These are phyloP conservation scores for Monopis laevigella DNA, from an alignment of 2,888 invertebrate species.

Conservation along the genomic window DNA sequence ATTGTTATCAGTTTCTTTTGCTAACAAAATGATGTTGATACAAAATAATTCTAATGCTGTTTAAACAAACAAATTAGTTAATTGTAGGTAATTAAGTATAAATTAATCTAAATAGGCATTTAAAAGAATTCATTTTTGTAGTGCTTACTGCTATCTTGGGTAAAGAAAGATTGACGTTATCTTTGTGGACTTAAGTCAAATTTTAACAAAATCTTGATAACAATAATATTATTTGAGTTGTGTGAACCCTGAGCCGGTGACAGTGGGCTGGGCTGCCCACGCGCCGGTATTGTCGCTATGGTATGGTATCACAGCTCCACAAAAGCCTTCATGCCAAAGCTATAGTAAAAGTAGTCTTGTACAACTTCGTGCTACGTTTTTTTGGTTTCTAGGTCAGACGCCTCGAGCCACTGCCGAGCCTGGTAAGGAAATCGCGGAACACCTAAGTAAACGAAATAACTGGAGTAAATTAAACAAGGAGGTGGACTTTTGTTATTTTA, in stretches of 20 bases:
- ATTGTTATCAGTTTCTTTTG: too few species aligned
- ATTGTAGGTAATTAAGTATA: too few species aligned
- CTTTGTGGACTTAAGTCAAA: too few species aligned
- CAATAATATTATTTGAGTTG: neutral
- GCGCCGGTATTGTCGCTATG: slow-evolving; percentile 39
- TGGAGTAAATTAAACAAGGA: too few species aligned
- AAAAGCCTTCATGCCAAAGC: slow-evolving; percentile 4
- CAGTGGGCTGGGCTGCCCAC: slow-evolving; percentile 25
- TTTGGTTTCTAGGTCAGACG: slow-evolving; percentile 47
- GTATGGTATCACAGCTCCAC: slow-evolving; percentile 7
- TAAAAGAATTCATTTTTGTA: too few species aligned
- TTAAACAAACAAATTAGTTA: too few species aligned
- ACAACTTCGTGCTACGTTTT: slow-evolving; percentile 33
- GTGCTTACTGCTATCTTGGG: too few species aligned
- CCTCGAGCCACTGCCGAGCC: slow-evolving; percentile 15
- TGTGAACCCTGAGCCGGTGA: neutral
- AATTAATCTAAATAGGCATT: too few species aligned
- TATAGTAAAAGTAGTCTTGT: slow-evolving; percentile 12
- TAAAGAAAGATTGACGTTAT: too few species aligned
- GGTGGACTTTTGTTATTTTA: too few species aligned
- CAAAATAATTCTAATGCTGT: too few species aligned
- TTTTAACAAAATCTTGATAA: neutral
- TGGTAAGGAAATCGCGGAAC: slow-evolving; percentile 1
- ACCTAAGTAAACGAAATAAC: slow-evolving; percentile 1
- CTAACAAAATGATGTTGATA: too few species aligned